phyloP scores from a whole-genome alignment of 2,888 invertebrate species.

The Crossocerus cetratus region DNA sequence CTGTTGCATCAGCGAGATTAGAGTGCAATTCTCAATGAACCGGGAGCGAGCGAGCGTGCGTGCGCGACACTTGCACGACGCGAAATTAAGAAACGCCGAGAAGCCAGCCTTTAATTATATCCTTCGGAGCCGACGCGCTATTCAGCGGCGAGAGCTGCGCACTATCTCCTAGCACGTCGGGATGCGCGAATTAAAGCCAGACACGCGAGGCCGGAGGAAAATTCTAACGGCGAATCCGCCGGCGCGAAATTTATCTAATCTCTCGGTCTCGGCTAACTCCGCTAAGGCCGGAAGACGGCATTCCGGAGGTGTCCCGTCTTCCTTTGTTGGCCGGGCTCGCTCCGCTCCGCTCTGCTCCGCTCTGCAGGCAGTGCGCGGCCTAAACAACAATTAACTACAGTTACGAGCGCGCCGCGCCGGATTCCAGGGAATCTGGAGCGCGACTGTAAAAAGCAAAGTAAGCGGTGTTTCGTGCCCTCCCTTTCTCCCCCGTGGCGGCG shows the following conservation, averaged over 20 bases:
- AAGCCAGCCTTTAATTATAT: background rate
- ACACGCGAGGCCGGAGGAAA: too few species aligned
- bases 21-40: background rate
- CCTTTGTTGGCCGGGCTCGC: constrained; percentile 27
- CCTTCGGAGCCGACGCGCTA: background rate
- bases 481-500: constrained; percentile 2
- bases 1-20: background rate
- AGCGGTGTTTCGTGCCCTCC: constrained; percentile 56
- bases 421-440: constrained; percentile 71
- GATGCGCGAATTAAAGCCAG: background rate
- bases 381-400: constrained; percentile 72
- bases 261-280: background rate
- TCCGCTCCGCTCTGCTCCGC: background rate
- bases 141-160: background rate
- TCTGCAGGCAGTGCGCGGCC: constrained; percentile 35
- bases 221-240: background rate
- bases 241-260: background rate
- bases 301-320: constrained; percentile 25
- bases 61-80: background rate
- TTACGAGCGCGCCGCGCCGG: constrained; percentile 66
- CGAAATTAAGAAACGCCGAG: background rate
- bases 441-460: constrained; percentile 69
- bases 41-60: background rate
- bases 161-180: background rate
- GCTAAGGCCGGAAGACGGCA: constrained; percentile 35